These are phyloP conservation scores for Laticauda colubrina DNA, from an alignment of 2,113 vertebrate genomes.

Conservation along the genomic window DNA sequence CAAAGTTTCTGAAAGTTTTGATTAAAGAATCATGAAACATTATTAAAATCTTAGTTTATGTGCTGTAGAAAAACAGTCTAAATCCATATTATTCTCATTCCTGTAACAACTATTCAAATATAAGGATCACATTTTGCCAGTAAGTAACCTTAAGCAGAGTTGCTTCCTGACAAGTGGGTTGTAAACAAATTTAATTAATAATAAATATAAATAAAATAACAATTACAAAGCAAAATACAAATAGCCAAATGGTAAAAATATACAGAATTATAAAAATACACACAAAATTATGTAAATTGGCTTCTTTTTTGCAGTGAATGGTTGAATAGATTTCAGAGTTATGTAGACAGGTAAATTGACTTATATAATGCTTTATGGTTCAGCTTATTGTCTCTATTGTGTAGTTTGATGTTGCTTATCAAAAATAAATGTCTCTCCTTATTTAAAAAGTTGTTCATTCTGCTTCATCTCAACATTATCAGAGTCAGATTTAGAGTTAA, in stretches of 20 bases:
- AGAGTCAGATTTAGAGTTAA: not conserved
- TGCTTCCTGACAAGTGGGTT: no score
- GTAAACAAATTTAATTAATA: no score
- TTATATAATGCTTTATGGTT: not conserved
- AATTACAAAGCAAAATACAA: not conserved
- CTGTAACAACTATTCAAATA: no score
- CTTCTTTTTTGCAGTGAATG: not conserved
- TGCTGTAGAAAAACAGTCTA: no score
- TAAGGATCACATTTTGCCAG: no score
- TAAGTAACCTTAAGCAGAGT: no score
- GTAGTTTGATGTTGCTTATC: not conserved
- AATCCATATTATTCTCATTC: no score
- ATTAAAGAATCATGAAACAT: no score
- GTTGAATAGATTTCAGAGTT: constrained; percentile 13
- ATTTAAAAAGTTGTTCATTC: constrained; percentile 20
- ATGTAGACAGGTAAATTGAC: not conserved
- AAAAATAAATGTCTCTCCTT: constrained; percentile 3
- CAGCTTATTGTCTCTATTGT: not conserved
- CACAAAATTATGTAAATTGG: not conserved
- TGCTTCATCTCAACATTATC: not conserved
- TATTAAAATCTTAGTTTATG: no score
- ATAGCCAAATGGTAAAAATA: not conserved
- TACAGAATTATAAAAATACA: not conserved
- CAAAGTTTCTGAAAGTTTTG: no score
- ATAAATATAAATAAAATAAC: not conserved